Conservation (phyloP, 2,113 vertebrate genomes). For the Cyanoramphus novaezelandiae region DNA sequence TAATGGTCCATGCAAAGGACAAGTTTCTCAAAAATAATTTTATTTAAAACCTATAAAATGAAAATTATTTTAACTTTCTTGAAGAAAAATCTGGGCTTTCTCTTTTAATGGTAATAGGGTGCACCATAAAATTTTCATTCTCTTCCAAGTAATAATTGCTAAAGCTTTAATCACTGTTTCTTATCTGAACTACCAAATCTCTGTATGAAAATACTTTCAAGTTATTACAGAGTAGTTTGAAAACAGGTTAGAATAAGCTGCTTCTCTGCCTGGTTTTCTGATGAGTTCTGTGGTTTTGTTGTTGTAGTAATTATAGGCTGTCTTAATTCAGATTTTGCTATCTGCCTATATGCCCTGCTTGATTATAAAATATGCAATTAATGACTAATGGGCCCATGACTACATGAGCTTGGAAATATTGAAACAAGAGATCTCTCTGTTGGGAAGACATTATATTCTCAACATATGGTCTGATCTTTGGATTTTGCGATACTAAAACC, state of each 20-base stretch:
- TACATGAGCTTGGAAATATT: neutral
- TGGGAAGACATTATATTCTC: neutral
- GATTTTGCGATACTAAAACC: neutral
- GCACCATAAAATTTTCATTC: neutral
- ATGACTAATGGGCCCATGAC: neutral
- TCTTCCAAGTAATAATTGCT: neutral
- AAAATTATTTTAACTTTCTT: neutral
- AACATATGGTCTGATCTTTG: neutral
- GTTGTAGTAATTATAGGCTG: neutral
- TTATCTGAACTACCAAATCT: neutral
- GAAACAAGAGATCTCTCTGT: neutral
- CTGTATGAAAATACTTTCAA: neutral
- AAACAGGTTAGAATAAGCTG: neutral
- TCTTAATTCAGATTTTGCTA: constrained; percentile 14
- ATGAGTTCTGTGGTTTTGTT: neutral
- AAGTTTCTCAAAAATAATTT: neutral
- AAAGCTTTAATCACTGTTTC: neutral
- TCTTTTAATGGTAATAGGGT: neutral
- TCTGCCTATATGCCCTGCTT: neutral
- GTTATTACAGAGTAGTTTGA: neutral
- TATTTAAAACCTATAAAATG: neutral
- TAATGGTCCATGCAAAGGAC: neutral
- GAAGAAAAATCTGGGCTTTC: neutral
- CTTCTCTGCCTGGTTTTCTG: neutral
- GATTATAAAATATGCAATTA: constrained; percentile 26